phyloP scores from a whole-genome alignment of 2,888 invertebrate species.

The Macrosoma leucophasiata region DNA sequence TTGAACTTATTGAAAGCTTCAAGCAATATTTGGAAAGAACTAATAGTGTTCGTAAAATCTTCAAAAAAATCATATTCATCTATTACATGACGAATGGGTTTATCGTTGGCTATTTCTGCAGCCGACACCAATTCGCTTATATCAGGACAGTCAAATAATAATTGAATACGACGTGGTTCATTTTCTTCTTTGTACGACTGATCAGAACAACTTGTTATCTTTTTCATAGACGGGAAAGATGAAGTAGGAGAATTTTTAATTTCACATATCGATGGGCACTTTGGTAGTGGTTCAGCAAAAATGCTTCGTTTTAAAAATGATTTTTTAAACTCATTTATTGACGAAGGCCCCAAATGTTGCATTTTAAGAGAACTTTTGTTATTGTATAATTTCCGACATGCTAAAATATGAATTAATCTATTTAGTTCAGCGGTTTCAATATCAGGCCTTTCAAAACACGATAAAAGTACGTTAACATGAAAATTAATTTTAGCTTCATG shows the following conservation, averaged over 20 bases:
- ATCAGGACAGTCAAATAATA: constrained; percentile 60
- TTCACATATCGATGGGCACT: constrained; percentile 30
- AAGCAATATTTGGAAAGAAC: constrained; percentile 48
- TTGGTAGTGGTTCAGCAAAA: constrained; percentile 51
- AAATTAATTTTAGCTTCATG: constrained; percentile 56
- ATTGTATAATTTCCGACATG: constrained; percentile 57
- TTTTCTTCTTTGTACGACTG: constrained; percentile 27
- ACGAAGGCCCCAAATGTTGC: constrained; percentile 35
- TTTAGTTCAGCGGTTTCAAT: constrained; percentile 54
- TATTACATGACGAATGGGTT: constrained; percentile 47
- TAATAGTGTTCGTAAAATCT: constrained; percentile 47
- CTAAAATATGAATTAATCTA: constrained; percentile 53
- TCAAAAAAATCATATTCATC: constrained; percentile 63
- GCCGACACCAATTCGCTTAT: constrained; percentile 61
- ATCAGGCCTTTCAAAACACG: constrained; percentile 57
- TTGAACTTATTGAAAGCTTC: constrained; percentile 57
- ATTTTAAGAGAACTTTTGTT: constrained; percentile 59
- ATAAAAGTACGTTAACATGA: constrained; percentile 54
- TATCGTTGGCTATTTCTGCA: constrained; percentile 50
- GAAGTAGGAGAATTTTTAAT: constrained; percentile 30
- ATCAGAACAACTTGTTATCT: constrained; percentile 36
- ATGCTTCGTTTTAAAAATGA: constrained; percentile 55
- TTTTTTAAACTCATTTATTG: constrained; percentile 56
- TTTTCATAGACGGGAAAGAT: constrained; percentile 43
- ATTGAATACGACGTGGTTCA: constrained; percentile 38